These are phyloP conservation scores for Petrocephalus schoutedeni DNA, from an alignment of 2,797 vertebrate genomes.

Conservation along the genomic window DNA sequence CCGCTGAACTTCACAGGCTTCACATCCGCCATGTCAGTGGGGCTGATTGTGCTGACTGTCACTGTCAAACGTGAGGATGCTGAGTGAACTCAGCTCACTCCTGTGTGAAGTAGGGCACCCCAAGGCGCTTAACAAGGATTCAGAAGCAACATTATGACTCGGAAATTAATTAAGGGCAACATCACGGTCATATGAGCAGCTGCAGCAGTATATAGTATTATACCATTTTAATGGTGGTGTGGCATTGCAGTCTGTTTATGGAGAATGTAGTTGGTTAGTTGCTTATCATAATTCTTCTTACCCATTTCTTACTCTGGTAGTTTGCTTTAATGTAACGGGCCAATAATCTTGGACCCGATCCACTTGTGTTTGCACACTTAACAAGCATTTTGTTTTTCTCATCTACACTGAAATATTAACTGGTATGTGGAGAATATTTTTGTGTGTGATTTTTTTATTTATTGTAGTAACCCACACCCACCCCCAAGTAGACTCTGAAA, in stretches of 20 bases:
- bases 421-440: background rate
- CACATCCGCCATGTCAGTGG: background rate
- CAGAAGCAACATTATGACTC: background rate
- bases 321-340: background rate
- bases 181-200: background rate
- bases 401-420: background rate
- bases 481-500: background rate
- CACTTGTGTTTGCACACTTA: background rate
- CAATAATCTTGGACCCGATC: background rate
- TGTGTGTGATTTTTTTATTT: background rate
- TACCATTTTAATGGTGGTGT: background rate
- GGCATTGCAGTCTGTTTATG: background rate
- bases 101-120: background rate
- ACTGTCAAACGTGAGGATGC: background rate
- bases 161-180: background rate
- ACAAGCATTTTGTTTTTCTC: background rate
- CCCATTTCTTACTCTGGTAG: background rate
- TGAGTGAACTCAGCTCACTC: background rate
- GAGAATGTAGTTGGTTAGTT: background rate
- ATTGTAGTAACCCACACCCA: background rate
- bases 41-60: background rate
- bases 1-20: background rate
- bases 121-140: background rate
- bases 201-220: background rate
- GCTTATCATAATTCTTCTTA: background rate